Percentiles rank a stretch among this genome's conserved stretches.
phyloP scores from a whole-genome alignment of 2,797 vertebrate genomes.

The Pseudochirops cupreus region DNA sequence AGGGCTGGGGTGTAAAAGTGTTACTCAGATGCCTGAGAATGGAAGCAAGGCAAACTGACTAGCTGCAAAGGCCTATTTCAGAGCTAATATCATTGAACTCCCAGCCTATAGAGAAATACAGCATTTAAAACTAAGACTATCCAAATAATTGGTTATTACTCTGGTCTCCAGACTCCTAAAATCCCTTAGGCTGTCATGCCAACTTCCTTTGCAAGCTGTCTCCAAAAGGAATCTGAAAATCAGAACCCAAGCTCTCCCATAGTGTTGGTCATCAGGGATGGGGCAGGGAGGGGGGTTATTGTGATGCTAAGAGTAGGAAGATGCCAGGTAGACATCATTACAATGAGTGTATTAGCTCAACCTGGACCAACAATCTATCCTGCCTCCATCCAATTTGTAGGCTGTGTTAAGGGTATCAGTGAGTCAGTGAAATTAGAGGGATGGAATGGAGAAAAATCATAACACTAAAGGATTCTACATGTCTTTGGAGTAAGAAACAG shows the following conservation, averaged over 20 bases:
- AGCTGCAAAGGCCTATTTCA: neutral
- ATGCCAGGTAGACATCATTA: neutral
- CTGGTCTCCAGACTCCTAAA: conserved; percentile 38
- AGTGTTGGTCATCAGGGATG: conserved; percentile 4
- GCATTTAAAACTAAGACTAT: conserved; percentile 39
- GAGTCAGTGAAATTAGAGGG: too few relatives aligned
- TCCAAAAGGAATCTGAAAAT: conserved; percentile 39
- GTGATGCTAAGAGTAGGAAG: conserved; percentile 23
- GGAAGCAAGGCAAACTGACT: neutral
- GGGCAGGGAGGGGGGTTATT: conserved; percentile 9
- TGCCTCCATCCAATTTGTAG: neutral
- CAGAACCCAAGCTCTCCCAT: conserved; percentile 31
- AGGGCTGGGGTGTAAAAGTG: neutral
- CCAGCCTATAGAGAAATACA: neutral
- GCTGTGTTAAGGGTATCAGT: neutral
- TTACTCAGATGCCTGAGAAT: neutral
- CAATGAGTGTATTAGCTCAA: neutral
- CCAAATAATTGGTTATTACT: conserved; percentile 26
- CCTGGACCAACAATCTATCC: neutral
- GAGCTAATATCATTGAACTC: conserved; percentile 20
- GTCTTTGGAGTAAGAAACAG: conserved; percentile 27
- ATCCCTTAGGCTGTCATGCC: conserved; percentile 42
- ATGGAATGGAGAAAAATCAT: neutral
- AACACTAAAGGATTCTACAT: conserved; percentile 26
- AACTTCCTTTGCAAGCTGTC: conserved; percentile 37